These are phyloP conservation scores for Drosophila atripex DNA, from an alignment of 2,888 invertebrate species.

Conservation along the genomic window DNA sequence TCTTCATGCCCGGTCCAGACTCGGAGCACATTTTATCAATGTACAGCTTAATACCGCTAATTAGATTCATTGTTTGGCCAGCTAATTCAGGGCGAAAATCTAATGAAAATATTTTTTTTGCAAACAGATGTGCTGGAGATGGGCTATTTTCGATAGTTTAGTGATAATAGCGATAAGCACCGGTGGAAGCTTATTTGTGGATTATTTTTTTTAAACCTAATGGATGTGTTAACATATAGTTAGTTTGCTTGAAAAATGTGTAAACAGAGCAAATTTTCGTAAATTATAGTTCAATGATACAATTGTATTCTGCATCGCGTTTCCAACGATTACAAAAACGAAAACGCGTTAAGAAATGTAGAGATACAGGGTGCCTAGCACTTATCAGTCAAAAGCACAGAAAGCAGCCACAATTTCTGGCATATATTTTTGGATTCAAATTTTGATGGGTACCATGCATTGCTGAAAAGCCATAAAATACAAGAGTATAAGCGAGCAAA, in stretches of 20 bases:
- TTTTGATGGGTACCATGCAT: conserved; percentile 39
- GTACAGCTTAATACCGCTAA: conserved; percentile 96
- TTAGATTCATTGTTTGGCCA: conserved; percentile 90
- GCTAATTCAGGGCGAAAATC: conserved; percentile 4
- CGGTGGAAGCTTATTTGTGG: neutral
- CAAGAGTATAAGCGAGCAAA: conserved; percentile 20
- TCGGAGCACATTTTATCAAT: conserved; percentile 98
- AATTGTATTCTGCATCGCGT: conserved; percentile 1
- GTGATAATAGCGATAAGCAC: conserved; percentile 12
- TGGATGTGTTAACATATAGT: neutral
- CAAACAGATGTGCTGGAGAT: conserved; percentile 28
- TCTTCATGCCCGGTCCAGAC: conserved; percentile 99
- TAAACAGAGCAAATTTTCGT: neutral
- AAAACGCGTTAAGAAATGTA: conserved; percentile 6
- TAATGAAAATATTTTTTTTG: conserved; percentile 18
- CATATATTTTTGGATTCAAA: conserved; percentile 50
- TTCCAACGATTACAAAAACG: neutral
- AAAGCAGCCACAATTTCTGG: conserved; percentile 48
- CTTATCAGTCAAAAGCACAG: conserved; percentile 31
- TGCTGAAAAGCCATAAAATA: conserved; percentile 22
- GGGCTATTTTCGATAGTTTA: conserved; percentile 1
- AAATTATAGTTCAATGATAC: neutral
- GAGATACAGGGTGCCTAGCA: neutral
- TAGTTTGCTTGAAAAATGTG: neutral
- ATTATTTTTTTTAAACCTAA: neutral